Base-by-base conservation (phyloP, 2,888 invertebrate genomes). In the Allolobophora icterica region DNA sequence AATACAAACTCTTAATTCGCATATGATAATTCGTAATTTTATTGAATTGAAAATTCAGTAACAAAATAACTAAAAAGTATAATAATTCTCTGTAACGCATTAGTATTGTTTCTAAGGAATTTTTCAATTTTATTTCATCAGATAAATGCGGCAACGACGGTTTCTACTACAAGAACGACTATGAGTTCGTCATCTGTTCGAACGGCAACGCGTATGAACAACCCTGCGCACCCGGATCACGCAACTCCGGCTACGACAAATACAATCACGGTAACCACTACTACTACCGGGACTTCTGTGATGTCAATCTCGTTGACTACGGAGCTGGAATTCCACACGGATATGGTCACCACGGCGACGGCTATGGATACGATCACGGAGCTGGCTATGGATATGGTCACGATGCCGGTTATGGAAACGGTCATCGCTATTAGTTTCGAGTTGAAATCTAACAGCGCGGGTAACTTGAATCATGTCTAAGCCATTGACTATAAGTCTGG, bases 211-310 rank as follows among this genome's bases (percentile, higher is more conserved):
- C 91, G 11, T 91, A 89, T 52, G 87, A 90, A 30, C 92, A 92
- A 91, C 91, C 89, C 17, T 92, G 92, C 42, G 92, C 92, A 34
- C 90, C 91, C 6, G 92, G 92, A 34, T 91, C 91, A 40, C 89
- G 89, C 11, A 91, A 91, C 91, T 87, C 87, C 89, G 91, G 83
- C 71, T 90, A 92, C 90, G 83, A 71, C 91, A 34, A 83, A 90
- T 92, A 92, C 91, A n/a, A 40, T 45, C 89, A 42, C 45, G 92
- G 91, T 30, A 45, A 87, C 40, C 71, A 90, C 58, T 92, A 92
- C 91, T 90, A 89, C 90, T 87, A 91, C 89, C 40, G 45, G 15
- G 90, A 91, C 92, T 92, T 92, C 92, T 92, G 92, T 83, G 90
- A 84, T 71, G 91, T 92, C 90, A 92, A 92, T 91, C 91, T 92